Percentiles rank a stretch among this genome's conserved stretches.
Conservation (phyloP, 2,797 vertebrate species). For the Chaetophractus vellerosus region DNA sequence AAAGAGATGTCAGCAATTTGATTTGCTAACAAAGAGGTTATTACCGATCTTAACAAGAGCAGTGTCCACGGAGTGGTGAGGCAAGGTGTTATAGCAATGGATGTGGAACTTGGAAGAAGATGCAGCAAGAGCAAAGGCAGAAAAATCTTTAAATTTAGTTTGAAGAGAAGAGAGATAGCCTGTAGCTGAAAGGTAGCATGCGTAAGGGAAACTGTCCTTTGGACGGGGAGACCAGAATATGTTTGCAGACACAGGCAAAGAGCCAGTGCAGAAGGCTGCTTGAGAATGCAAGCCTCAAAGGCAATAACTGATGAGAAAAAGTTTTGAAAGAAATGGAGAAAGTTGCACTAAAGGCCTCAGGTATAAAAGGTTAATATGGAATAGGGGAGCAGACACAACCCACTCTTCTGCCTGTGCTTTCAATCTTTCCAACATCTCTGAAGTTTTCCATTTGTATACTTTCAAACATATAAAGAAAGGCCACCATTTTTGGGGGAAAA, state of each 20-base stretch:
- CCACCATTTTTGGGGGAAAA: neutral
- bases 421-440: neutral
- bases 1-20: neutral
- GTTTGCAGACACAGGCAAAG: neutral
- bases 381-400: neutral
- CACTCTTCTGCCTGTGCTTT: neutral
- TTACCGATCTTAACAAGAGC: neutral
- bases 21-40: neutral
- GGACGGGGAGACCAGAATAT: neutral
- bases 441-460: neutral
- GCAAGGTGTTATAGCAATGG: neutral
- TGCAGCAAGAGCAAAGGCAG: neutral
- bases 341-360: neutral
- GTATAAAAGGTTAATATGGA: neutral
- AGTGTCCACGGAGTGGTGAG: neutral
- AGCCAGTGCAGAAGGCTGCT: neutral
- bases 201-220: neutral
- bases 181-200: neutral
- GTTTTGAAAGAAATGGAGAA: neutral
- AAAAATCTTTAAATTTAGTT: neutral
- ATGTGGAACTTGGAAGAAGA: neutral
- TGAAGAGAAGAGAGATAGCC: neutral
- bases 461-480: neutral
- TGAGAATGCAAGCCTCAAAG: neutral
- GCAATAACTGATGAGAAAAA: fast-evolving